phyloP scores from a whole-genome alignment of 2,888 invertebrate genomes.

The Neria commutata region DNA sequence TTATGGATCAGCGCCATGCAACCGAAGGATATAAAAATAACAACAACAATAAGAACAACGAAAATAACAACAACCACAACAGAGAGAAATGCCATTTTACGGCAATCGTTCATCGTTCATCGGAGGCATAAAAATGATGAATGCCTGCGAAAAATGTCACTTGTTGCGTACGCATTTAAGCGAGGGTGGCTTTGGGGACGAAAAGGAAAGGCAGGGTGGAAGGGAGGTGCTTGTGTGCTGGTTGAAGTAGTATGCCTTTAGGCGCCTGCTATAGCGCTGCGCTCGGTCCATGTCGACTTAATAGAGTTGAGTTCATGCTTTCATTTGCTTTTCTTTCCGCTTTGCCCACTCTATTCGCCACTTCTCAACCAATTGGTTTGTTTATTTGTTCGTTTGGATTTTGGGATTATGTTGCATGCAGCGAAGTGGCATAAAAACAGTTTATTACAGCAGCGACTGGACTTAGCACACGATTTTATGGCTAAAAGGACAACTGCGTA shows the following conservation, averaged over 20 bases:
- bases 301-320: no score
- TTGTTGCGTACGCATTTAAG: slow-evolving; percentile 41
- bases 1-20: slow-evolving; percentile 43
- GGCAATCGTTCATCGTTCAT: neutral
- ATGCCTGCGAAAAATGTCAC: slow-evolving; percentile 55
- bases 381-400: neutral
- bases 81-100: slow-evolving; percentile 12
- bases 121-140: slow-evolving; percentile 52
- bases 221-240: no score
- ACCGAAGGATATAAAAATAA: slow-evolving; percentile 23
- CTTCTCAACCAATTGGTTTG: no score
- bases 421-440: neutral
- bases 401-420: neutral
- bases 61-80: slow-evolving; percentile 19
- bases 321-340: no score
- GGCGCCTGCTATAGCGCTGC: no score
- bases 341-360: no score
- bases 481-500: neutral
- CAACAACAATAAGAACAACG: slow-evolving; percentile 15
- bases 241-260: no score
- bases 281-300: no score
- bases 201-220: no score
- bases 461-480: neutral
- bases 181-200: no score
- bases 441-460: neutral